These are phyloP conservation scores for Ibycter americanus DNA, from an alignment of 2,797 vertebrate species.

Conservation along the genomic window DNA sequence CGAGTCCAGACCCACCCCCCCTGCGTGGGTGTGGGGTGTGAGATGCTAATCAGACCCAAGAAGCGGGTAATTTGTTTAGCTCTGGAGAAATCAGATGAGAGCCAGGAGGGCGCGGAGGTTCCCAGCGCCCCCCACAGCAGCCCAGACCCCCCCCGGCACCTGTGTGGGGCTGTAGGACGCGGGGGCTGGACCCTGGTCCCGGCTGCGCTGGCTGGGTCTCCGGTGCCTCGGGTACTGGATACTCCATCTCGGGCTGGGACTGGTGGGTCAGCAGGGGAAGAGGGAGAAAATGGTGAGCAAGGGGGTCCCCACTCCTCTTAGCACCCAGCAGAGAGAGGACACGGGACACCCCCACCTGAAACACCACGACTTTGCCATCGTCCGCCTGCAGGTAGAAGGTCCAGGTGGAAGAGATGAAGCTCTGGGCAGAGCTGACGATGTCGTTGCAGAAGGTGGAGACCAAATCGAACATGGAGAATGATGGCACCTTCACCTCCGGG, in stretches of 20 bases:
- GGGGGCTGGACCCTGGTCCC: constrained; percentile 80
- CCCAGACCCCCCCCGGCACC: constrained; percentile 67
- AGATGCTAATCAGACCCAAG: neutral
- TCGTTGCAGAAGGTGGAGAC: constrained; percentile 93
- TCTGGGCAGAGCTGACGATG: constrained; percentile 93
- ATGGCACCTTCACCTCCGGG: constrained; percentile 74
- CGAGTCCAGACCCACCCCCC: rapidly evolving
- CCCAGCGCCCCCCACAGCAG: neutral
- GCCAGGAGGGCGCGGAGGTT: neutral
- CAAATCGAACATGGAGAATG: constrained; percentile 85
- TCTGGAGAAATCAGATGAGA: neutral
- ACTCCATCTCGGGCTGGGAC: constrained; percentile 92
- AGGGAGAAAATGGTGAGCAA: neutral
- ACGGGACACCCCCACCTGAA: constrained; percentile 82
- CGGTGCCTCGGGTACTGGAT: constrained; percentile 80
- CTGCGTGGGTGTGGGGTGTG: rapidly evolving
- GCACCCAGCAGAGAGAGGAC: too few species aligned
- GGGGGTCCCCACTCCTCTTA: neutral
- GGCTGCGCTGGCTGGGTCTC: constrained; percentile 81
- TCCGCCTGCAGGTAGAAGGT: constrained; percentile 97
- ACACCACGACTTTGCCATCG: constrained; percentile 92
- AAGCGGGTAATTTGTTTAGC: neutral
- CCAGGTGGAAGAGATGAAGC: constrained; percentile 97
- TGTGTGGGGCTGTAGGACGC: constrained; percentile 81
- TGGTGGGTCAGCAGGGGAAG: constrained; percentile 2